These are phyloP conservation scores for Chelon labrosus DNA, from an alignment of 2,797 vertebrate species.

Conservation along the genomic window DNA sequence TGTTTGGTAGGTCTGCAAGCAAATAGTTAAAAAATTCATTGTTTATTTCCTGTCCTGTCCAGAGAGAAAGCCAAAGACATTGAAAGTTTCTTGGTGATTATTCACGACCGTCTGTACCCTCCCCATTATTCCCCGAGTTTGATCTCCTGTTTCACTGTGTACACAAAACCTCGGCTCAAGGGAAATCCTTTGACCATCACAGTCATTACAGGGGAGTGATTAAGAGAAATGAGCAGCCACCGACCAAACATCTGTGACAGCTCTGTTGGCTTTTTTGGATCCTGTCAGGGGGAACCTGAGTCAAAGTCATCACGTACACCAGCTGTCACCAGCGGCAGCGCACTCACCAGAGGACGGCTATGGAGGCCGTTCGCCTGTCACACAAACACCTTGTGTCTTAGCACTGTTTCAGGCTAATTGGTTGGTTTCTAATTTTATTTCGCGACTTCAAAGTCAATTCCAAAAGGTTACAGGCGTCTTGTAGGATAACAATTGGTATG, in stretches of 20 bases:
- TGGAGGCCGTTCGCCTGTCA: constrained; percentile 1
- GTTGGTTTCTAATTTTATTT: neutral
- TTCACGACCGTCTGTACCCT: neutral
- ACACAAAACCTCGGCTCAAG: constrained; percentile 5
- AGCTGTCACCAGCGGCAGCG: constrained; percentile 50
- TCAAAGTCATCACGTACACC: constrained; percentile 63
- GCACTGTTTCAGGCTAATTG: neutral
- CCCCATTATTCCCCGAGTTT: neutral
- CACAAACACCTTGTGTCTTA: constrained; percentile 14
- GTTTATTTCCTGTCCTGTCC: too few species aligned
- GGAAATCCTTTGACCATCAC: constrained; percentile 53
- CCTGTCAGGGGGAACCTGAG: constrained; percentile 49
- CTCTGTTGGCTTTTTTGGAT: constrained; percentile 45
- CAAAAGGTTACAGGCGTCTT: neutral
- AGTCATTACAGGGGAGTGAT: constrained; percentile 59
- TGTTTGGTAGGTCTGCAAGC: too few species aligned
- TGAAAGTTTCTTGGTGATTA: neutral
- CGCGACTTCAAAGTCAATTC: neutral
- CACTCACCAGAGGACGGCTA: constrained; percentile 7
- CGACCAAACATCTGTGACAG: constrained; percentile 64
- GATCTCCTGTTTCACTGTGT: constrained; percentile 16
- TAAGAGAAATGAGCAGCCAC: constrained; percentile 60
- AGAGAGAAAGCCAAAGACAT: too few species aligned
- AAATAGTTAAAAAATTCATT: too few species aligned
- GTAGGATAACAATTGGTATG: neutral